Evolutionary conservation across 2,113 vertebrate species (phyloP).

Genomic region (Pseudois nayaur): DNA sequence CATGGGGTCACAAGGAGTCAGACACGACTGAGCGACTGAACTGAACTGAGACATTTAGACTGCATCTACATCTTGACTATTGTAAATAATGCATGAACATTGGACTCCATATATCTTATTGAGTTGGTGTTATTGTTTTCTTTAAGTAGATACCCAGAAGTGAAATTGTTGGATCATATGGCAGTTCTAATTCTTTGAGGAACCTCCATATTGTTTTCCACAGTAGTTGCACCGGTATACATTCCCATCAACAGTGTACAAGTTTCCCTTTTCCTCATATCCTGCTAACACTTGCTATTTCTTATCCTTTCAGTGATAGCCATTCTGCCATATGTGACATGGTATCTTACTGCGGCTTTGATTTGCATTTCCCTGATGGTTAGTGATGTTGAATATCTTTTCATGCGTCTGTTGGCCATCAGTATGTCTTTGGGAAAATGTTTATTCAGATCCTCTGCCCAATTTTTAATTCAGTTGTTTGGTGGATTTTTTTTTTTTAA

Average conservation of each 20-base stretch:
- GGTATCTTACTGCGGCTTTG: background rate
- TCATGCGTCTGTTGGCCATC: background rate
- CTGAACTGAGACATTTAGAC: background rate
- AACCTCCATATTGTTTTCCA: background rate
- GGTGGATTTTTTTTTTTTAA: background rate
- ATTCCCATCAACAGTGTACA: background rate
- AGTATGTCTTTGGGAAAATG: background rate
- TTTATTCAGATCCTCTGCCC: background rate
- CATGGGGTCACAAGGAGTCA: background rate
- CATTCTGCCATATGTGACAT: background rate
- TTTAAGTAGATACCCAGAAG: background rate
- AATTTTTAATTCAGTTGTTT: background rate
- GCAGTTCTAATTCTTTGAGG: background rate
- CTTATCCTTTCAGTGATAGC: background rate
- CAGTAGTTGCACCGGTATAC: background rate
- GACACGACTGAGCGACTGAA: background rate
- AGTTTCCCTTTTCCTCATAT: background rate
- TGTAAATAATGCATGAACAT: background rate
- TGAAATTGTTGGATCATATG: background rate
- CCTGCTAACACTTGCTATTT: background rate
- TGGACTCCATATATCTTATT: background rate
- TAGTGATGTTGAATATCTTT: background rate
- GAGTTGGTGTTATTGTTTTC: background rate
- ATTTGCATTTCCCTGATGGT: background rate
- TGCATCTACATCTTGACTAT: background rate